Percentiles rank a stretch among this genome's conserved stretches.
Evolutionary conservation across 2,888 invertebrate species (phyloP).

Genomic region (Arge pagana): DNA sequence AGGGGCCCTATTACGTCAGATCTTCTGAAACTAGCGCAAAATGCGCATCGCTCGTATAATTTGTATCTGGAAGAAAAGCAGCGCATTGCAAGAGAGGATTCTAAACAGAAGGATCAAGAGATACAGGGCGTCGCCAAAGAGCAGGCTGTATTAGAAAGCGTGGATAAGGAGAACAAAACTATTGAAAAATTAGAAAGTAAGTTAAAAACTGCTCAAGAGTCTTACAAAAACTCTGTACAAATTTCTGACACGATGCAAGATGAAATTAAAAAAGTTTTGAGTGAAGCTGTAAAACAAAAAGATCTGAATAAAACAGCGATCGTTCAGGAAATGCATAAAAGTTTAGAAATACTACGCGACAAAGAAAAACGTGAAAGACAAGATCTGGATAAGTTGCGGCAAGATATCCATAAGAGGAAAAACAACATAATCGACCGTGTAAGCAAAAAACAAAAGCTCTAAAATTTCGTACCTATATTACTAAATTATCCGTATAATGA

Average conservation of each 20-base stretch:
- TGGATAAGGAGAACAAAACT: conserved; percentile 6
- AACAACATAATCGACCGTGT: neutral
- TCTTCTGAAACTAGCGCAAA: conserved; percentile 9
- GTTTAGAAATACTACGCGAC: conserved; percentile 2
- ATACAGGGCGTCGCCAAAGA: conserved; percentile 7
- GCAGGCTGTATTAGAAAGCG: conserved; percentile 10
- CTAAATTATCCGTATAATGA: neutral
- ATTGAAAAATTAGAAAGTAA: conserved; percentile 6
- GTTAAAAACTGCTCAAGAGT: conserved; percentile 8
- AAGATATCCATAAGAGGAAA: conserved; percentile 1
- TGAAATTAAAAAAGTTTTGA: neutral
- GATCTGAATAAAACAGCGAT: conserved; percentile 2
- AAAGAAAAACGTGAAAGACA: conserved; percentile 5
- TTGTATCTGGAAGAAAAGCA: conserved; percentile 18
- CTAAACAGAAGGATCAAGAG: conserved; percentile 13
- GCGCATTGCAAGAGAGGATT: conserved; percentile 7
- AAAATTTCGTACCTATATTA: neutral
- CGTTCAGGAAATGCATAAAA: conserved; percentile 7
- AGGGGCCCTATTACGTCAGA: conserved; percentile 16
- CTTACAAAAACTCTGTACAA: neutral
- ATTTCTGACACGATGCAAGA: conserved; percentile 9
- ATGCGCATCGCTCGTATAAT: conserved; percentile 16
- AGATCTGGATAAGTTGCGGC: conserved; percentile 1
- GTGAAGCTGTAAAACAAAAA: conserved; percentile 9
- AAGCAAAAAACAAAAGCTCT: conserved; percentile 1